These are phyloP conservation scores for Drosophila arizonae DNA, from an alignment of 1,140 invertebrate species.

Conservation along the genomic window DNA sequence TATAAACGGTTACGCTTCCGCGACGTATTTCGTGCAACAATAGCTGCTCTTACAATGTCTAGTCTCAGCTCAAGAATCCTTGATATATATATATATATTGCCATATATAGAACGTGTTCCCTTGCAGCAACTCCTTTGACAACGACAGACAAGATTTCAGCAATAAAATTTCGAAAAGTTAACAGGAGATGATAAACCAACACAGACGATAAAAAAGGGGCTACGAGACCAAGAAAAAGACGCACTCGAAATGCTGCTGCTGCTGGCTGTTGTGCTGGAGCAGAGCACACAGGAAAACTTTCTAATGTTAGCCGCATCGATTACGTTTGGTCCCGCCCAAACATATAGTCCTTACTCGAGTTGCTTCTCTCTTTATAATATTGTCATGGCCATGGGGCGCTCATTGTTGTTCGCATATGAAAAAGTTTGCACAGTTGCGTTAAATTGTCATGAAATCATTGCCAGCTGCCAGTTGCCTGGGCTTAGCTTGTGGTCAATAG, in stretches of 20 bases:
- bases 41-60: constrained; percentile 53
- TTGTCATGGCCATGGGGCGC: constrained; percentile 28
- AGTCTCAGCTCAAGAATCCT: constrained; percentile 34
- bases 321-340: constrained; percentile 47
- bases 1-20: constrained; percentile 56
- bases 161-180: constrained; percentile 81
- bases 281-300: constrained; percentile 20
- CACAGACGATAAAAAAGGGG: constrained; percentile 67
- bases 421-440: constrained; percentile 55
- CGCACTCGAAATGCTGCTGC: constrained; percentile 59
- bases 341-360: constrained; percentile 16
- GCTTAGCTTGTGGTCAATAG: constrained; percentile 56
- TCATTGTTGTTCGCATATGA: constrained; percentile 40
- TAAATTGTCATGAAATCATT: constrained; percentile 76
- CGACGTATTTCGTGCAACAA: constrained; percentile 68
- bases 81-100: constrained; percentile 14
- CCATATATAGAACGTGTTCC: constrained; percentile 51
- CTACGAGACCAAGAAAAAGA: constrained; percentile 36
- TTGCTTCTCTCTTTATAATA: constrained; percentile 44
- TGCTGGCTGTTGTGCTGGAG: constrained; percentile 23
- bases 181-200: constrained; percentile 81
- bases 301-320: constrained; percentile 73
- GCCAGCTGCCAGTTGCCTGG: not conserved
- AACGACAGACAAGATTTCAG: constrained; percentile 80
- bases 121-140: constrained; percentile 59